Conservation (phyloP, 2,888 invertebrate species). For the Amphipyra berbera region DNA sequence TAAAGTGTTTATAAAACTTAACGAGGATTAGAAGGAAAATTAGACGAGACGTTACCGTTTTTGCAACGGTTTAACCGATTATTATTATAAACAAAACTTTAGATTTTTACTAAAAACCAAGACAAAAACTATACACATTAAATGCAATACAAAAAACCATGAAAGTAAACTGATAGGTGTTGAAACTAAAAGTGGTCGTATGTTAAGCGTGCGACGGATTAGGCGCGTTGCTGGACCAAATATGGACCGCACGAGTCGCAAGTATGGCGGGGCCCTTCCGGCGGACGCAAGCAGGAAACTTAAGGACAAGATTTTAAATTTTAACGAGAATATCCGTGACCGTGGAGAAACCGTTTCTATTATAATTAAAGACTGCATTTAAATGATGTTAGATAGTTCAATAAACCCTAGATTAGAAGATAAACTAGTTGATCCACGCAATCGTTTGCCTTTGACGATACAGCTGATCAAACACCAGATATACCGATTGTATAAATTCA, state of each 20-base stretch:
- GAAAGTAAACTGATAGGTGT: slow-evolving; percentile 68
- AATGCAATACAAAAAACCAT: slow-evolving; percentile 40
- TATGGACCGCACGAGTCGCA: slow-evolving; percentile 65
- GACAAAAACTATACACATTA: slow-evolving; percentile 6
- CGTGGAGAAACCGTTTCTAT: slow-evolving; percentile 17
- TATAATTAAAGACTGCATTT: slow-evolving; percentile 14
- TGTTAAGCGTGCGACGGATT: slow-evolving; percentile 70
- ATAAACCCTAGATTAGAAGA: not conserved
- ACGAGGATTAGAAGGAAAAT: not conserved
- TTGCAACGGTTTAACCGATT: not conserved
- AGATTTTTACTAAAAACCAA: not conserved
- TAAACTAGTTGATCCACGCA: not conserved
- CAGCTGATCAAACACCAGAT: not conserved
- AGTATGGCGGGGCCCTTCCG: slow-evolving; percentile 78
- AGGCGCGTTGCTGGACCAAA: slow-evolving; percentile 68
- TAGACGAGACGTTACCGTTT: not conserved
- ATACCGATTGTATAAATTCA: not conserved
- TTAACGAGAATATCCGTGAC: slow-evolving; percentile 41
- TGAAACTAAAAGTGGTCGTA: slow-evolving; percentile 69
- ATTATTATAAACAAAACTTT: slow-evolving; percentile 1
- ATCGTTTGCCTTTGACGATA: not conserved
- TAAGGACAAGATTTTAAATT: slow-evolving; percentile 53
- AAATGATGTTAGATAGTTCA: slow-evolving; percentile 2
- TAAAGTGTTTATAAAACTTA: not conserved
- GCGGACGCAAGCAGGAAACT: slow-evolving; percentile 70